phyloP scores from a whole-genome alignment of 2,113 vertebrate genomes.

The Marmota monax region DNA sequence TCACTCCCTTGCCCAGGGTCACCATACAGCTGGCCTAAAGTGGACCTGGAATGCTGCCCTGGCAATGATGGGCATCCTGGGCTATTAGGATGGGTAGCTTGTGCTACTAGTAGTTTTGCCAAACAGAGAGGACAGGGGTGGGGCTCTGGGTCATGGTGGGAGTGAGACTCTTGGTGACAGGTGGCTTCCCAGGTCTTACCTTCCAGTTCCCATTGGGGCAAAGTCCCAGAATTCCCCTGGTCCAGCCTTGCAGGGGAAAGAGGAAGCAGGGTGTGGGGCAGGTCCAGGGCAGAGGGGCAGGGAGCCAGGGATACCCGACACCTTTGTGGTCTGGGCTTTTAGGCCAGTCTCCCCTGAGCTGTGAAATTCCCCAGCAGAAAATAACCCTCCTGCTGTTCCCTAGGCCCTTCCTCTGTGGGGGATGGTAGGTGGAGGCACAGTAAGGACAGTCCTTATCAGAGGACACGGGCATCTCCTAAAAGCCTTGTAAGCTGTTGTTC shows the following conservation, averaged over 20 bases:
- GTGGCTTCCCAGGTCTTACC: background rate
- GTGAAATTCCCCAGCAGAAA: constrained; percentile 72
- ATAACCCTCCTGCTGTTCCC: constrained; percentile 38
- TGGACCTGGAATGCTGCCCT: background rate
- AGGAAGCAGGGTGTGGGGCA: constrained; percentile 19
- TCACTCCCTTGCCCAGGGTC: background rate
- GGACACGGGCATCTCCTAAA: background rate
- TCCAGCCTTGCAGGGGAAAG: background rate
- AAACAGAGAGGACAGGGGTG: background rate
- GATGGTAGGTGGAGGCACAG: background rate
- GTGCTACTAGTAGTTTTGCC: background rate
- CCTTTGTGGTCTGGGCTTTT: constrained; percentile 48
- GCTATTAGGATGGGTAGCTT: background rate
- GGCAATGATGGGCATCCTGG: too few relatives aligned
- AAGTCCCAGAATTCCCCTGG: background rate
- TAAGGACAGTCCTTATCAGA: background rate
- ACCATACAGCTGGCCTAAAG: background rate
- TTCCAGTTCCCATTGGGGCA: background rate
- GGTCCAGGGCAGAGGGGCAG: background rate
- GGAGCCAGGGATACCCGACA: constrained; percentile 63
- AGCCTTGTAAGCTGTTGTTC: background rate
- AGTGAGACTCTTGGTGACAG: too few relatives aligned
- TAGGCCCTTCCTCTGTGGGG: background rate
- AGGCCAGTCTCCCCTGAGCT: constrained; percentile 57
- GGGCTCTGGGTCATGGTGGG: background rate